These are phyloP conservation scores for Theristicus caerulescens DNA, from an alignment of 2,113 vertebrate species.

Conservation along the genomic window DNA sequence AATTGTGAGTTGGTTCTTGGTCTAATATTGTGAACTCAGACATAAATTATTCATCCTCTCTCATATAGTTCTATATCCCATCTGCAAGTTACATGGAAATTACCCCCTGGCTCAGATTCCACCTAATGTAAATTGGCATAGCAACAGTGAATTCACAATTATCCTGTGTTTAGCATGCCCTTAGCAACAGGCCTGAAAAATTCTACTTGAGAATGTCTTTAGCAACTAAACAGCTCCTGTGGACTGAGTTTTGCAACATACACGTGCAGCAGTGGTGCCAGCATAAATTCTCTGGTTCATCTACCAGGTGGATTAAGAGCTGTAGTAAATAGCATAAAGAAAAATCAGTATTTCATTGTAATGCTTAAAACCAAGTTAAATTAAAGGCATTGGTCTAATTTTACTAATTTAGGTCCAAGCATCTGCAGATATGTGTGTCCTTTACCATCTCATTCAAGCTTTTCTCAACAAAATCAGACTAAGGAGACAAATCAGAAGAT, in stretches of 20 bases:
- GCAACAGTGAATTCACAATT: neutral
- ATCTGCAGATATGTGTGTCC: neutral
- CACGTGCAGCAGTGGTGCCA: accelerated
- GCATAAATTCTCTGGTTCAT: neutral
- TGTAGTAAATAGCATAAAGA: neutral
- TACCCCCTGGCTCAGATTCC: neutral
- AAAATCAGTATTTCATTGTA: neutral
- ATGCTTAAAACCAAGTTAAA: neutral
- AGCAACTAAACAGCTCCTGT: neutral
- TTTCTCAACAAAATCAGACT: neutral
- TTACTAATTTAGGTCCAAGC: neutral
- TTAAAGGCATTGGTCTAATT: neutral
- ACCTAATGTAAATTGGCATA: neutral
- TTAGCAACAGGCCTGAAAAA: neutral
- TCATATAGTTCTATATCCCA: neutral
- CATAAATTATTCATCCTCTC: neutral
- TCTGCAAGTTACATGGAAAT: neutral
- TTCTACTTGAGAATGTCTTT: neutral
- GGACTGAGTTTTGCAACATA: neutral
- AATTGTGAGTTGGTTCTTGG: neutral
- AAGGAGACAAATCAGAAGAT: neutral
- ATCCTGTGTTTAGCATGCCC: neutral
- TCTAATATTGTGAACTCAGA: neutral
- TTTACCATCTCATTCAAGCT: neutral
- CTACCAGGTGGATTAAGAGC: neutral